Evolutionary conservation across 2,113 vertebrate species (phyloP), one percentile per base, ranked within the genome.

Genomic region (Anolis carolinensis): DNA sequence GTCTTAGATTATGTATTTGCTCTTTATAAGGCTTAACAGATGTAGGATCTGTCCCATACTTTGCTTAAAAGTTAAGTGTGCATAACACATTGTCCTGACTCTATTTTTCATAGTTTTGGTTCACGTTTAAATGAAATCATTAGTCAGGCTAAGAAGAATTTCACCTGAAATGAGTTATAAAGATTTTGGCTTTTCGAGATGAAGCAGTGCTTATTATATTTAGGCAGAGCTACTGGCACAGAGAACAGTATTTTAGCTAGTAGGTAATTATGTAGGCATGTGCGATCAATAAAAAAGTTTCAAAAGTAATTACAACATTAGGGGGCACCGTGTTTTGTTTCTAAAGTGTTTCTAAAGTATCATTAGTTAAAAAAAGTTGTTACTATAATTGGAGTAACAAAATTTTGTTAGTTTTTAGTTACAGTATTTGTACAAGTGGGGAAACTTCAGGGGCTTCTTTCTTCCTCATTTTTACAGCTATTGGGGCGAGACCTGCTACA

Each of bases 11-110:
- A 65, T 65, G 25, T 8, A 65, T 63, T 23, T 63, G 90, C 93
- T 88, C 95, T 88, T 89, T 73, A 83, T 88, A 92, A 94, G 91
- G 90, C 84, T 93, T 79, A 87, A 86, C 84, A 90, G 87, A 48
- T 90, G 83, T 89, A 92, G 55, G 82, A 79, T 93, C 87, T 94
- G 91, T 88, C 87, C 86, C 91, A 87, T 87, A 81, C 85, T 92
- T 25, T 0, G n/a, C 39, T 90, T 89, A 88, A 89, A 32, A 86
- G 90, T 89, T 23, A 92, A 81, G 89, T 85, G 73, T 92, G 11
- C n/a, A 72, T 3, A 27, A 32, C 34, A 62, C 14, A 74, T 4
- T n/a, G 13, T 62, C 25, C 25, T 63, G 20, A 34, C 36, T 27
- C 65, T 52, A 34, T 52, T 52, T 32, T 82, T 71, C 23, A 30